Conservation (phyloP, 2,113 vertebrate genomes). For the Murina feae region DNA sequence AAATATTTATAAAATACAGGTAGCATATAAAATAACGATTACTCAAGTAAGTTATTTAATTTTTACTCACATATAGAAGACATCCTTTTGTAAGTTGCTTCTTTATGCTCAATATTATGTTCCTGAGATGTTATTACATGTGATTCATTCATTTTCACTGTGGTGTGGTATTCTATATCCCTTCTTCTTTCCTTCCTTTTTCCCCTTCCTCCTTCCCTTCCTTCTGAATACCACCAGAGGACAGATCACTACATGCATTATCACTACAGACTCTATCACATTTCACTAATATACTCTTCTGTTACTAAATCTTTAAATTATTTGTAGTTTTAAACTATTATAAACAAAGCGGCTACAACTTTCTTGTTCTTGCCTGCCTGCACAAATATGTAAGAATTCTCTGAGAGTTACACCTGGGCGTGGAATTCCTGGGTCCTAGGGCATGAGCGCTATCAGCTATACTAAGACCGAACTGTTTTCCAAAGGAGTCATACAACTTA, state of each 20-base stretch:
- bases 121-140: neutral
- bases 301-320: neutral
- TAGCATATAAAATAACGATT: neutral
- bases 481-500: neutral
- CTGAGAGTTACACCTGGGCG: no score
- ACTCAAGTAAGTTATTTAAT: neutral
- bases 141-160: neutral
- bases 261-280: neutral
- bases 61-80: neutral
- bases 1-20: neutral
- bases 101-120: neutral
- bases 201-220: neutral
- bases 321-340: neutral
- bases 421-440: no score
- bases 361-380: neutral
- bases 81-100: neutral
- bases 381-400: neutral
- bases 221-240: neutral
- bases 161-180: neutral
- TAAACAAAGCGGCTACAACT: neutral
- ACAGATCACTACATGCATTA: neutral
- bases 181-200: neutral
- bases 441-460: no score
- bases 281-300: neutral
- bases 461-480: neutral